A percentile compares a stretch with the other conserved stretches of the same genome.
phyloP scores from a whole-genome alignment of 1,140 invertebrate species.

The Drepana arcuata region DNA sequence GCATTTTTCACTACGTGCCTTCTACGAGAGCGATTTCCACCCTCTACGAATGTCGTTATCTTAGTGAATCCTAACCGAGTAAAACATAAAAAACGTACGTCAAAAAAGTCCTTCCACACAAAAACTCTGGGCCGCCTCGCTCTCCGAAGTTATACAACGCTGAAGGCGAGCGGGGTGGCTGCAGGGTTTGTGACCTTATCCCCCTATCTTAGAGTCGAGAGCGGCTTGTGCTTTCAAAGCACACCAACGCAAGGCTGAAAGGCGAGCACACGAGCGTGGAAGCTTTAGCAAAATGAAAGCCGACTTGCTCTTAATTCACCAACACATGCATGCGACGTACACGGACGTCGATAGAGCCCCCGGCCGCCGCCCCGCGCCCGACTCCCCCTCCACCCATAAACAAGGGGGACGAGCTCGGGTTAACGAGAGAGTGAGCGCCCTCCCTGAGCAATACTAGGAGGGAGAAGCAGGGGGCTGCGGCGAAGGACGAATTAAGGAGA shows the following conservation, averaged over 20 bases:
- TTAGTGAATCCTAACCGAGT: slow-evolving; percentile 63
- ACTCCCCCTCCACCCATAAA: slow-evolving; percentile 54
- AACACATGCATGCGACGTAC: slow-evolving; percentile 47
- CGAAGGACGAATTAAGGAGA: slow-evolving; percentile 72
- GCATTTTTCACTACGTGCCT: slow-evolving; percentile 17
- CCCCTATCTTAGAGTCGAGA: slow-evolving; percentile 34
- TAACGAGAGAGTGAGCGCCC: slow-evolving; percentile 63
- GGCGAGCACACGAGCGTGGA: slow-evolving; percentile 65
- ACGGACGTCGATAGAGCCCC: slow-evolving; percentile 50
- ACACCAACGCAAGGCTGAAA: slow-evolving; percentile 51
- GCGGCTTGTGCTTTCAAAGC: slow-evolving; percentile 20
- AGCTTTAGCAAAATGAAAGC: slow-evolving; percentile 71
- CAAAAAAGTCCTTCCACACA: slow-evolving; percentile 68
- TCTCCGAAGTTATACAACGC: slow-evolving; percentile 64
- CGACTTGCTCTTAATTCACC: slow-evolving; percentile 70
- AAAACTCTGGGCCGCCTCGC: slow-evolving; percentile 60
- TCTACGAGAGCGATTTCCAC: slow-evolving; percentile 37
- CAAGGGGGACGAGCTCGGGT: slow-evolving; percentile 62
- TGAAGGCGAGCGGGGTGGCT: slow-evolving; percentile 33
- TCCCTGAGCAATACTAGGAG: slow-evolving; percentile 36
- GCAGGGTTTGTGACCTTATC: slow-evolving; percentile 37
- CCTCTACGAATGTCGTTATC: slow-evolving; percentile 63
- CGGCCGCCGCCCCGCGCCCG: slow-evolving; percentile 30
- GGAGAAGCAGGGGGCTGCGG: slow-evolving; percentile 61
- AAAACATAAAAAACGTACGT: slow-evolving; percentile 70